Conservation (phyloP, 2,888 invertebrate species). For the Agrilus biguttatus region DNA sequence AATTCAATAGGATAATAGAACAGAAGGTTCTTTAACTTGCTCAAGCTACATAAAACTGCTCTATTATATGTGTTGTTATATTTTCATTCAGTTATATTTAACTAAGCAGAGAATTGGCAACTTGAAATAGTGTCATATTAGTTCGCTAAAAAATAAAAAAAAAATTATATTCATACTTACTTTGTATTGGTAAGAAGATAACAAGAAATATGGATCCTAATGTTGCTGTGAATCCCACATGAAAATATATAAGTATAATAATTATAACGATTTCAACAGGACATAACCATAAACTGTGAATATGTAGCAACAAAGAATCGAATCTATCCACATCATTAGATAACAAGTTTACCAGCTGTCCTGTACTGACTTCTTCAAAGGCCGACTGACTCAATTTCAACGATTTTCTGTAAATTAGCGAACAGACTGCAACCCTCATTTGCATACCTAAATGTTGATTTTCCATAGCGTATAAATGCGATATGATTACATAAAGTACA, state of each 20-base stretch:
- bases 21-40: too few species aligned
- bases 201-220: slow-evolving; percentile 39
- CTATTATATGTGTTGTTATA: too few species aligned
- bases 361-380: slow-evolving; percentile 69
- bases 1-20: too few species aligned
- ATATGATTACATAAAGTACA: slow-evolving; percentile 48
- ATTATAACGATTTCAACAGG: slow-evolving; percentile 63
- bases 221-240: slow-evolving; percentile 37
- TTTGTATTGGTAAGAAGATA: slow-evolving; percentile 32
- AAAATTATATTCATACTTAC: slow-evolving; percentile 31
- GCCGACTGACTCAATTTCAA: slow-evolving; percentile 55
- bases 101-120: too few species aligned
- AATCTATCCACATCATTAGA: slow-evolving; percentile 82
- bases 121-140: too few species aligned
- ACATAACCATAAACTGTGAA: slow-evolving; percentile 69
- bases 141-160: background rate
- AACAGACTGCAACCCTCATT: slow-evolving; percentile 66
- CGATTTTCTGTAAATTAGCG: slow-evolving; percentile 65
- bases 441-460: slow-evolving; percentile 73
- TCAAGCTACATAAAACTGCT: too few species aligned
- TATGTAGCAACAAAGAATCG: slow-evolving; percentile 62
- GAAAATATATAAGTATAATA: slow-evolving; percentile 48
- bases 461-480: slow-evolving; percentile 72
- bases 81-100: too few species aligned
- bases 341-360: slow-evolving; percentile 34